Conservation (phyloP, 2,888 invertebrate species). For the Drosophila seclusa region DNA sequence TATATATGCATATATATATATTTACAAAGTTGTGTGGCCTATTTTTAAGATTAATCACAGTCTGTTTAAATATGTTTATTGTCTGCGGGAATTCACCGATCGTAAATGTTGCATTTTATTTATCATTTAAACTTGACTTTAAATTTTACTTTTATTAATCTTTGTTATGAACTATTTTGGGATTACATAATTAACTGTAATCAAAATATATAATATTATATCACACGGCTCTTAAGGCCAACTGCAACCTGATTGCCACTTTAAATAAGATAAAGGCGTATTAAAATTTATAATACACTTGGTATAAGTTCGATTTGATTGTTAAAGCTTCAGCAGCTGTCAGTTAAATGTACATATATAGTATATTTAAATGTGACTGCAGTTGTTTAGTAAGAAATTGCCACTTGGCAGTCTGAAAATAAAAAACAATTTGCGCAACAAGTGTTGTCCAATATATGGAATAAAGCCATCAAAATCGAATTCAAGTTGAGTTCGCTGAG, state of each 20-base stretch:
- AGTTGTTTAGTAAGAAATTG: slow-evolving; percentile 21
- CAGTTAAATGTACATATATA: slow-evolving; percentile 1
- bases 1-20: background rate
- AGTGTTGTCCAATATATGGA: slow-evolving; percentile 27
- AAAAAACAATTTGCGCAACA: slow-evolving; percentile 38
- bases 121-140: background rate
- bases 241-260: background rate
- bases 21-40: slow-evolving; percentile 2
- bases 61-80: slow-evolving; percentile 11
- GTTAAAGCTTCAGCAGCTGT: slow-evolving; percentile 31
- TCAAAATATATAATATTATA: background rate
- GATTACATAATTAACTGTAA: background rate
- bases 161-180: background rate
- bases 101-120: background rate
- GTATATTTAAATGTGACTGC: slow-evolving; percentile 18
- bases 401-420: slow-evolving; percentile 31
- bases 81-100: background rate
- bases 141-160: background rate
- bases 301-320: slow-evolving; percentile 1
- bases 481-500: slow-evolving; percentile 27
- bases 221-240: background rate
- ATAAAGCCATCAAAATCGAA: slow-evolving; percentile 71
- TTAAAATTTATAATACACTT: background rate
- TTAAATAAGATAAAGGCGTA: background rate
- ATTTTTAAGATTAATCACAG: slow-evolving; percentile 22